A percentile compares a stretch with the other conserved stretches of the same genome.
These are phyloP conservation scores for Fratercula arctica DNA, from an alignment of 2,797 vertebrate species.

Conservation along the genomic window DNA sequence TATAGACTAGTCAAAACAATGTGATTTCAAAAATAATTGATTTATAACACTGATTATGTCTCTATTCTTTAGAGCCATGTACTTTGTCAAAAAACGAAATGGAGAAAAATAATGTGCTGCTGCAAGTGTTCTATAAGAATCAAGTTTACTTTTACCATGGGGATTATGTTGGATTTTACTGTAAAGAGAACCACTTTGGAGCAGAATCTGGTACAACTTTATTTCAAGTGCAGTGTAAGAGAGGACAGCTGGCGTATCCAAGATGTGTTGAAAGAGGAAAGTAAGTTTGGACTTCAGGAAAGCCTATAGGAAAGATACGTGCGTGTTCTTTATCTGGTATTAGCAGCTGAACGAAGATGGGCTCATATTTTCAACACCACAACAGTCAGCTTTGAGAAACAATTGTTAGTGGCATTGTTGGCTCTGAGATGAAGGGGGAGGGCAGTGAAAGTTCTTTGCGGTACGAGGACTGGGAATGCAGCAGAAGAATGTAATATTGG, in stretches of 20 bases:
- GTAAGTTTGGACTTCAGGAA: slow-evolving; percentile 28
- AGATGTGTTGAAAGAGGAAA: slow-evolving; percentile 55
- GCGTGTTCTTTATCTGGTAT: neutral
- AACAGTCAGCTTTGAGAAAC: neutral
- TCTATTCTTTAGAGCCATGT: slow-evolving; percentile 72
- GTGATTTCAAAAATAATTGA: neutral
- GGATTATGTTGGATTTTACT: slow-evolving; percentile 79
- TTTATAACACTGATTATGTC: neutral
- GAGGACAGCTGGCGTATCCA: slow-evolving; percentile 74
- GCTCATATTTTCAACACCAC: neutral
- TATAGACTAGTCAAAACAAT: neutral
- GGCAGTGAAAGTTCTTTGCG: neutral
- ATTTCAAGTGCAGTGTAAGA: slow-evolving; percentile 73
- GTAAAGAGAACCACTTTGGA: slow-evolving; percentile 56
- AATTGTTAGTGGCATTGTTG: neutral
- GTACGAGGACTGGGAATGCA: neutral
- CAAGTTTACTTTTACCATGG: slow-evolving; percentile 75
- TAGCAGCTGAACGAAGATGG: neutral
- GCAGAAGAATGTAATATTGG: neutral
- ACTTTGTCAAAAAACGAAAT: slow-evolving; percentile 73
- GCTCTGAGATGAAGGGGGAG: neutral
- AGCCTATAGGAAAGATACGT: neutral
- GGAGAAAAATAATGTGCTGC: slow-evolving; percentile 73
- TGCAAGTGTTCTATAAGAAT: slow-evolving; percentile 71
- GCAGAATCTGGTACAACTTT: slow-evolving; percentile 24